Conservation (phyloP, 2,888 invertebrate genomes). For the Acleris cristana region DNA sequence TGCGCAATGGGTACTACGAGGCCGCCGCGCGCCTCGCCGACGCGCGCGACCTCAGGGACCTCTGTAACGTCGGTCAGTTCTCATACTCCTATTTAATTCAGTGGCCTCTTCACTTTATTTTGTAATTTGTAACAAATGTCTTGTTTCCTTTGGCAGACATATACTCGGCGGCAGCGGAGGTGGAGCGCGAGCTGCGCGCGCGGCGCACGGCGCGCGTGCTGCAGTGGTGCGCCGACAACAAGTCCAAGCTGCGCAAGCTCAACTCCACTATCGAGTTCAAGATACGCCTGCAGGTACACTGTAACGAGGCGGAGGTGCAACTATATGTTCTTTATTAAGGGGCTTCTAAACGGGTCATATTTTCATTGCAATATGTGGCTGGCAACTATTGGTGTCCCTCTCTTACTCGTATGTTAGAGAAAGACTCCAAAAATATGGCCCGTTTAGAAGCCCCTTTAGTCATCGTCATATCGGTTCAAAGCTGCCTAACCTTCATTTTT, state of each 20-base stretch:
- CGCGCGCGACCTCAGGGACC: slow-evolving; percentile 90
- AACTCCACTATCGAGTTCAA: slow-evolving; percentile 98
- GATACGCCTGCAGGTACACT: slow-evolving; percentile 86
- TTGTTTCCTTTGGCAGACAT: slow-evolving; percentile 81
- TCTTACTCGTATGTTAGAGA: no score
- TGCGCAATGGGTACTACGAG: slow-evolving; percentile 97
- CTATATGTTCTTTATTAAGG: no score
- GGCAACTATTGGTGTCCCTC: no score
- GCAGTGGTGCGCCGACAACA: slow-evolving; percentile 98
- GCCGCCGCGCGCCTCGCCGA: slow-evolving; percentile 95
- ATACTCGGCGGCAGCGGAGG: slow-evolving; percentile 91
- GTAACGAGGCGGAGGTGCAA: no score
- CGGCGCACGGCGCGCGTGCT: slow-evolving; percentile 95
- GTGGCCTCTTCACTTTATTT: neutral
- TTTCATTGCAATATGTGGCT: no score
- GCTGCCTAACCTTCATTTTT: no score
- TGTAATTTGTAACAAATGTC: no score
- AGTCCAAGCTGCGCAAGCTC: slow-evolving; percentile 96
- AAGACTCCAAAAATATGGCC: no score
- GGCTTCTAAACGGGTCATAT: no score
- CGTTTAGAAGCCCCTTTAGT: no score
- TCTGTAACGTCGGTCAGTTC: slow-evolving; percentile 93
- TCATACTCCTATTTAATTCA: neutral
- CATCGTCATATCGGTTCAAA: no score
- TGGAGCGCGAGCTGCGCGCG: slow-evolving; percentile 92